phyloP scores from a whole-genome alignment of 2,888 invertebrate genomes.

The Erebia aethiops region DNA sequence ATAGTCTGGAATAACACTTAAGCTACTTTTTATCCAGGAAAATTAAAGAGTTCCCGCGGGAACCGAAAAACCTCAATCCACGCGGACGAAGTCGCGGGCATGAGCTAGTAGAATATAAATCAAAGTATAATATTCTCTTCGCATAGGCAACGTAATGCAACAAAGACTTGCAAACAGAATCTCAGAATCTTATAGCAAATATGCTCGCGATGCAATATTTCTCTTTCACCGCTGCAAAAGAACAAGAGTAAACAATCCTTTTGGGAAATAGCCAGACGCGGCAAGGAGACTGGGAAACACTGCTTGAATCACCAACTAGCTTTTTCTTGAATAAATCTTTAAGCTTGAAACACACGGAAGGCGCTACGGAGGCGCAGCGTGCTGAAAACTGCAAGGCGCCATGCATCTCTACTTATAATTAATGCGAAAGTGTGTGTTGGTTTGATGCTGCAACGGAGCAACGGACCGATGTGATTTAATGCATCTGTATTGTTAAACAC shows the following conservation, averaged over 20 bases:
- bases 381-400: neutral
- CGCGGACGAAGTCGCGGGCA: too few species aligned
- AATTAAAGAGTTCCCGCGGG: too few species aligned
- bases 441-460: too few species aligned
- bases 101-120: neutral
- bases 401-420: too few species aligned
- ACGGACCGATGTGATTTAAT: too few species aligned
- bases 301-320: slow-evolving; percentile 27
- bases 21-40: too few species aligned
- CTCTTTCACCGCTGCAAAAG: slow-evolving; percentile 21
- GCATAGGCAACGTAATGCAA: slow-evolving; percentile 1
- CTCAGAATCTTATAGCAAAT: slow-evolving; percentile 27
- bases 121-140: neutral
- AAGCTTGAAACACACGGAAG: neutral
- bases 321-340: slow-evolving; percentile 23
- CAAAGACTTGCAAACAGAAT: slow-evolving; percentile 9
- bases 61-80: too few species aligned
- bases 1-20: too few species aligned
- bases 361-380: neutral
- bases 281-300: slow-evolving; percentile 28
- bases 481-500: too few species aligned
- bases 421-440: too few species aligned
- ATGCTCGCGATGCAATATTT: slow-evolving; percentile 31
- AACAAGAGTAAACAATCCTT: slow-evolving; percentile 33
- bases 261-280: slow-evolving; percentile 36